These are phyloP conservation scores for Aleiodes alternator DNA, from an alignment of 2,888 invertebrate genomes.

Conservation along the genomic window DNA sequence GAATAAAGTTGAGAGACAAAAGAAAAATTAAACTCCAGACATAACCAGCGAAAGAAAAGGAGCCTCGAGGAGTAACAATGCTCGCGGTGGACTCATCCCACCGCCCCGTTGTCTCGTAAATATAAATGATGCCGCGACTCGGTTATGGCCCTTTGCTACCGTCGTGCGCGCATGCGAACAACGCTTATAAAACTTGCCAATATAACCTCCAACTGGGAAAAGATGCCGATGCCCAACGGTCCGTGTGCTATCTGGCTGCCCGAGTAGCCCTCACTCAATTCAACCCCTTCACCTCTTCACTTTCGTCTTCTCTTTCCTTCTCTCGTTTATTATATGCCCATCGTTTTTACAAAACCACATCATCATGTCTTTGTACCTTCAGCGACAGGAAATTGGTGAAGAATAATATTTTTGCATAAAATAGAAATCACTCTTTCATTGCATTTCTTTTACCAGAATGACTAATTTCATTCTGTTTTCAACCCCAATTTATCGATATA, in stretches of 20 bases:
- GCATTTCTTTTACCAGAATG: not conserved
- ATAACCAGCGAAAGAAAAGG: not conserved
- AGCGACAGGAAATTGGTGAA: conserved; percentile 10
- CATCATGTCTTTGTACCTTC: conserved; percentile 41
- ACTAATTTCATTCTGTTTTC: conserved; percentile 2
- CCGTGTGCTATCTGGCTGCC: conserved; percentile 16
- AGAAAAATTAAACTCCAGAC: not conserved
- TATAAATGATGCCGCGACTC: conserved; percentile 74
- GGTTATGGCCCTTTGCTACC: conserved; percentile 71
- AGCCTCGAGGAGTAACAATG: conserved; percentile 55
- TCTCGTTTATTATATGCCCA: conserved; percentile 35
- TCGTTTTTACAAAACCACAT: conserved; percentile 39
- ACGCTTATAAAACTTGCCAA: conserved; percentile 37
- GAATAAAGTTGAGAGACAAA: not conserved
- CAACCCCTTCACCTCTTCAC: conserved; percentile 19
- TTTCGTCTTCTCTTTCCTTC: conserved; percentile 1
- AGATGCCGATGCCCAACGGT: conserved; percentile 14
- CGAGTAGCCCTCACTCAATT: conserved; percentile 12
- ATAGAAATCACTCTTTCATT: conserved; percentile 22
- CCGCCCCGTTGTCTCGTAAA: conserved; percentile 70
- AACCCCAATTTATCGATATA: not conserved
- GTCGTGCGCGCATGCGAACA: conserved; percentile 60
- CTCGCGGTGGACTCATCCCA: conserved; percentile 48
- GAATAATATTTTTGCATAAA: conserved; percentile 24
- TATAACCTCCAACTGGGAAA: conserved; percentile 18